Conservation (phyloP, 2,797 vertebrate species). For the Ceryle rudis region DNA sequence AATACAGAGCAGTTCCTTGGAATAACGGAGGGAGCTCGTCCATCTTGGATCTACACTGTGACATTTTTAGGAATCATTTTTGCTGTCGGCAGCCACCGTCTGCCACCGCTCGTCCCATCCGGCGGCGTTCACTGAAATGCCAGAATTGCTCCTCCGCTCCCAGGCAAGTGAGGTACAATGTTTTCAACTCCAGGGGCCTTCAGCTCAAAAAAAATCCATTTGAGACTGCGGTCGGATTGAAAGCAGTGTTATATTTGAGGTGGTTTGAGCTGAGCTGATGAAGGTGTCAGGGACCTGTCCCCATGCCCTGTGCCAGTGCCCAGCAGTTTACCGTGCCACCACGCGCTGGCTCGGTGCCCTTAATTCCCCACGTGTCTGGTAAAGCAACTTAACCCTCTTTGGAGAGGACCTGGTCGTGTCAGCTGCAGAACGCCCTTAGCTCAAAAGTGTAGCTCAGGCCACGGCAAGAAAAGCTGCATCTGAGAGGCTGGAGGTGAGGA, state of each 20-base stretch:
- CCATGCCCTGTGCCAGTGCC: not conserved
- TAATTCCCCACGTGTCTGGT: not conserved
- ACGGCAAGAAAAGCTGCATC: not conserved
- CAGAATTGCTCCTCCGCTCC: not conserved
- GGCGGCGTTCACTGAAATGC: accelerated
- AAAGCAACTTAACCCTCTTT: not conserved
- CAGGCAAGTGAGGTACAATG: accelerated
- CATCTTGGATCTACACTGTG: accelerated
- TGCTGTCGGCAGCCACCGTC: not conserved
- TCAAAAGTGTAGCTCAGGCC: not conserved
- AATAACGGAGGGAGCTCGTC: not conserved
- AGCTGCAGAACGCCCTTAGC: not conserved
- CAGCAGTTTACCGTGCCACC: not conserved
- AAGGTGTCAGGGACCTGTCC: not conserved
- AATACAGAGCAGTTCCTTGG: not conserved
- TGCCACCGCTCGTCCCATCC: accelerated
- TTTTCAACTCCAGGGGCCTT: not conserved
- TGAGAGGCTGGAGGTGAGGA: not conserved
- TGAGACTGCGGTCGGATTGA: accelerated
- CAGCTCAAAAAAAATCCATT: not conserved
- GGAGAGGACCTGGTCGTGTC: not conserved
- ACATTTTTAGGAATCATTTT: not conserved
- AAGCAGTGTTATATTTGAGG: not conserved
- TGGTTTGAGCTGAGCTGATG: not conserved
- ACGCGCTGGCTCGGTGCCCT: not conserved